Base-by-base conservation (phyloP, 2,797 vertebrate genomes). In the Spheniscus humboldti region DNA sequence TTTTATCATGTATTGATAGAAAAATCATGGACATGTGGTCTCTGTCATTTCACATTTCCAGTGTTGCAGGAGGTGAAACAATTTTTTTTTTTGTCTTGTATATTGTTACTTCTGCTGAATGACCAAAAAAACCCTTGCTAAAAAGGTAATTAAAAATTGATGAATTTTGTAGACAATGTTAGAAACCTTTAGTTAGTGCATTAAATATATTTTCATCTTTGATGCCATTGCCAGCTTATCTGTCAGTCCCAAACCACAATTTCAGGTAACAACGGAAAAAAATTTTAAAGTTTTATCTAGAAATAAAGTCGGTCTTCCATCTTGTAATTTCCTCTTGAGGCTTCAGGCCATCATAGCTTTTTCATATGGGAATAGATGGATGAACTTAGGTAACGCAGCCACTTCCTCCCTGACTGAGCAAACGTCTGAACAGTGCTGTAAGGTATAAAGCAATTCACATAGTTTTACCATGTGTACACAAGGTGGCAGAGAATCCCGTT, bases 401-500 rank as follows among this genome's bases (percentile, higher is more conserved):
- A 0, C n/a, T 90, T 69, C 10, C 11, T 75, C 37, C 59, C 63
- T 67, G 67, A 7, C 35, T 35, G 25, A 48, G 53, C 57, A 37
- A 41, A 45, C 35, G 4, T 35, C 22, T 80, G 69, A 64, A 20
- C 10, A 28, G 52, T 69, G n/a, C 31, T 83, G 11, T 94, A 31
- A 60, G 20, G 24, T 69, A 1, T 66, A 66, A 76, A 78, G 28
- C 16, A 37, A 18, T 75, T 56, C 25, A 25, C 39, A 33, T 23
- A 18, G 23, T 82, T 95, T 91, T 83, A 25, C 64, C 30, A 4
- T 74, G 28, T 72, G 81, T 86, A 68, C 82, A 80, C 87, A 62
- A 64, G 79, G 56, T 91, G 91, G 60, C 91, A 91, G 92, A 91
- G 82, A 86, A 88, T 89, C 53, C n/a, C 41, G 2, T 83, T 72